Evolutionary conservation across 2,797 vertebrate species (phyloP).

Genomic region (Micropoecilia bifurca): DNA sequence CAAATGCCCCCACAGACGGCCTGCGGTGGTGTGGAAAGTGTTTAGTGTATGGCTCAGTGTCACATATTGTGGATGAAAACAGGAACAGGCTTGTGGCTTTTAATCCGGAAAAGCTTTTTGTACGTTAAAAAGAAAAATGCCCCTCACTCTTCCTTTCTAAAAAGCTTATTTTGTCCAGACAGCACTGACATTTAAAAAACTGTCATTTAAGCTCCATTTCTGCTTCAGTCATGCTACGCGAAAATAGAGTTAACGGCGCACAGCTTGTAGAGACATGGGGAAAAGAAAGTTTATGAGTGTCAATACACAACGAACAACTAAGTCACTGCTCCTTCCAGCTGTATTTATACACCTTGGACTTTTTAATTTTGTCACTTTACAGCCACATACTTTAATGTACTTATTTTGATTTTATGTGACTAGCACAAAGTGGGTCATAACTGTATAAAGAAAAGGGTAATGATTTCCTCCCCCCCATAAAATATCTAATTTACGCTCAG

Average conservation of each 20-base stretch:
- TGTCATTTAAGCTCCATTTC: conserved; percentile 12
- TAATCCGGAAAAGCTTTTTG: conserved; percentile 13
- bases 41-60: conserved; percentile 13
- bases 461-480: neutral
- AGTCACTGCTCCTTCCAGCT: neutral
- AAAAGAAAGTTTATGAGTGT: neutral
- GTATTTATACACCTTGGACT: neutral
- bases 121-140: conserved; percentile 4
- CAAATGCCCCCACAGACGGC: conserved; percentile 3
- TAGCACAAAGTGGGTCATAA: neutral
- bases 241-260: neutral
- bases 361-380: neutral
- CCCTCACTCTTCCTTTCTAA: conserved; percentile 5
- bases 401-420: neutral
- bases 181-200: conserved; percentile 7
- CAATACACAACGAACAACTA: neutral
- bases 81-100: conserved; percentile 7
- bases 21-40: conserved; percentile 6
- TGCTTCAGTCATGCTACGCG: conserved; percentile 2
- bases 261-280: neutral
- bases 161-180: conserved; percentile 6
- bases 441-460: neutral
- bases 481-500: neutral
- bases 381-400: neutral
- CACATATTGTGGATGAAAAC: conserved; percentile 13